Conservation (phyloP, 2,797 vertebrate species). For the Gastrophryne carolinensis region DNA sequence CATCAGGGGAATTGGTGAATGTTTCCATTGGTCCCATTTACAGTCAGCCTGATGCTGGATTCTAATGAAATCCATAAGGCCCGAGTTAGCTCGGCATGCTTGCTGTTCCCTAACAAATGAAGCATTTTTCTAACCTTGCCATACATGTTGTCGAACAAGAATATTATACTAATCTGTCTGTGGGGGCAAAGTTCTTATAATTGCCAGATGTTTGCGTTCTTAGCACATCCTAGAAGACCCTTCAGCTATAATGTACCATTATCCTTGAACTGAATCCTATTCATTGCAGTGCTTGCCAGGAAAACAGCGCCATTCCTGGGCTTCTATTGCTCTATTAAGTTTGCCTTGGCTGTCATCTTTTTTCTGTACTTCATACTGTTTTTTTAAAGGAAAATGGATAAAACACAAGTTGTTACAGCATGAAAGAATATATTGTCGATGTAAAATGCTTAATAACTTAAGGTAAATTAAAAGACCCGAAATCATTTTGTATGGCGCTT, state of each 20-base stretch:
- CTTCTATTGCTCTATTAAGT: neutral
- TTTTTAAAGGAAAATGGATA: neutral
- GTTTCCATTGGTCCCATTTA: neutral
- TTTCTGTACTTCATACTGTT: neutral
- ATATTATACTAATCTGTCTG: conserved; percentile 29
- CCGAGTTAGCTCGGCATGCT: neutral
- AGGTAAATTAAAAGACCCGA: conserved; percentile 9
- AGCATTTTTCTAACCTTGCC: conserved; percentile 22
- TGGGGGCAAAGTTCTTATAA: conserved; percentile 23
- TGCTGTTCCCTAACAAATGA: neutral
- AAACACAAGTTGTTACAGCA: neutral
- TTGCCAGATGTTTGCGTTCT: conserved; percentile 29
- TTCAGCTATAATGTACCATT: conserved; percentile 13
- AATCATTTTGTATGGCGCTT: conserved; percentile 6
- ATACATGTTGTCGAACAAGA: conserved; percentile 10
- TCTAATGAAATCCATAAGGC: conserved; percentile 1
- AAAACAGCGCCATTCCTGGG: neutral
- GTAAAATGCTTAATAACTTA: conserved; percentile 1
- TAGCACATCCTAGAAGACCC: conserved; percentile 21
- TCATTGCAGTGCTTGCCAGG: neutral
- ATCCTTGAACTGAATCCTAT: conserved; percentile 1
- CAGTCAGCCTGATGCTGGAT: neutral
- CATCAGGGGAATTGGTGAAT: neutral
- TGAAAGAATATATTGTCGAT: conserved; percentile 30
- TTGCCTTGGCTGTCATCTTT: neutral